phyloP scores from a whole-genome alignment of 1,140 invertebrate genomes.

The Drosophila nigrodunni region DNA sequence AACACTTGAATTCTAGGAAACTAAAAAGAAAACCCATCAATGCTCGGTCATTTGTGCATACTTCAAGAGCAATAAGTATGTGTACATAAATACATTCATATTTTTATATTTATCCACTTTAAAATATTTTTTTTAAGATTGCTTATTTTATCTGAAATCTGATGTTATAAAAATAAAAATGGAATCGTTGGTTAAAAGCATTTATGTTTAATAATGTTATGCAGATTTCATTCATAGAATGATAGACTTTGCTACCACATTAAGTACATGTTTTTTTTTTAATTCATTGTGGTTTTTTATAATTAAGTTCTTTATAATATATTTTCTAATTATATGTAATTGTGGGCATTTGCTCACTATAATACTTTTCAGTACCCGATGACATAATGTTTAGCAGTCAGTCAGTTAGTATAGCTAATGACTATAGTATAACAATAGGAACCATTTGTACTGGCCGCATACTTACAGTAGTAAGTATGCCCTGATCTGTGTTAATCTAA shows the following conservation, averaged over 20 bases:
- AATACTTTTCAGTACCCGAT: slow-evolving; percentile 43
- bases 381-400: slow-evolving; percentile 34
- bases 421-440: slow-evolving; percentile 44
- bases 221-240: slow-evolving; percentile 50
- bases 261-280: slow-evolving; percentile 16
- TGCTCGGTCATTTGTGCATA: background rate
- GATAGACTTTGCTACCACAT: slow-evolving; percentile 11
- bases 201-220: slow-evolving; percentile 19
- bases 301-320: slow-evolving; percentile 10
- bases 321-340: slow-evolving; percentile 23
- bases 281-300: slow-evolving; percentile 29
- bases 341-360: slow-evolving; percentile 24
- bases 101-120: slow-evolving; percentile 7
- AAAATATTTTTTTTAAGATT: background rate
- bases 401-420: slow-evolving; percentile 38
- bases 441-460: slow-evolving; percentile 35
- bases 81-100: background rate
- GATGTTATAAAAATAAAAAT: background rate
- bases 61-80: background rate
- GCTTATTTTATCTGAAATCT: background rate
- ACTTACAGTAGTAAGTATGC: background rate
- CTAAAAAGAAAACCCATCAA: background rate
- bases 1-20: slow-evolving; percentile 26
- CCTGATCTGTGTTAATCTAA: slow-evolving; percentile 7
- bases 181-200: slow-evolving; percentile 8